phyloP scores from a whole-genome alignment of 92 coral and sea anemone genomes.

The Porites divaricata region DNA sequence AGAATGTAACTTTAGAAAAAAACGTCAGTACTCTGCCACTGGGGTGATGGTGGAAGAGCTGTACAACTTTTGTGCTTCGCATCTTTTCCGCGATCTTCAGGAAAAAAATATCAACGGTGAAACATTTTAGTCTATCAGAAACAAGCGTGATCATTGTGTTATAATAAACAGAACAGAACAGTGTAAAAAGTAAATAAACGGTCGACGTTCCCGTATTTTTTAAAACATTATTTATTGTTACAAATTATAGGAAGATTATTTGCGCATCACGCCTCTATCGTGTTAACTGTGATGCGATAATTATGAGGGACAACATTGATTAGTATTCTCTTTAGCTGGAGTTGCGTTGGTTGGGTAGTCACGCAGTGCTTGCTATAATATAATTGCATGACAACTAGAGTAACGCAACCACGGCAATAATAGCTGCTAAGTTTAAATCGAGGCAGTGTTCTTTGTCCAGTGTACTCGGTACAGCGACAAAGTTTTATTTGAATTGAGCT shows the following conservation, averaged over 20 bases:
- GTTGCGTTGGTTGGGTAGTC: not conserved
- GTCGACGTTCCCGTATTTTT: slow-evolving; percentile 38
- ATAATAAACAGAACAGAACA: slow-evolving; percentile 23
- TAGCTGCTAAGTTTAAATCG: slow-evolving; percentile 22
- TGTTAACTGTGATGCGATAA: slow-evolving; percentile 32
- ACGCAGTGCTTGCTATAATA: not conserved
- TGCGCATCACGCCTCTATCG: slow-evolving; percentile 27
- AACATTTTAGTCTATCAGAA: not conserved
- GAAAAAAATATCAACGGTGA: not conserved
- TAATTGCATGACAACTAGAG: not conserved
- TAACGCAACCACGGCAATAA: not conserved
- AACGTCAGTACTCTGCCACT: not conserved
- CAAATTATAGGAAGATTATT: slow-evolving; percentile 52
- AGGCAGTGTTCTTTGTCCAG: slow-evolving; percentile 26
- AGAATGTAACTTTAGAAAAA: not conserved
- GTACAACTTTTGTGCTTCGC: not conserved
- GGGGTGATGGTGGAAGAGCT: not conserved
- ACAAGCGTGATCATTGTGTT: slow-evolving; percentile 6
- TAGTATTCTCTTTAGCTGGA: not conserved
- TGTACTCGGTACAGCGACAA: slow-evolving; percentile 27
- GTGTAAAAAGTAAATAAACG: slow-evolving; percentile 46
- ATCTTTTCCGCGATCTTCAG: not conserved
- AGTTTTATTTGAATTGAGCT: slow-evolving; percentile 39
- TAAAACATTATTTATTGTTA: slow-evolving; percentile 53
- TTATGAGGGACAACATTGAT: slow-evolving; percentile 19